Conservation (phyloP, 2,113 vertebrate genomes). For the Bubo scandiacus region DNA sequence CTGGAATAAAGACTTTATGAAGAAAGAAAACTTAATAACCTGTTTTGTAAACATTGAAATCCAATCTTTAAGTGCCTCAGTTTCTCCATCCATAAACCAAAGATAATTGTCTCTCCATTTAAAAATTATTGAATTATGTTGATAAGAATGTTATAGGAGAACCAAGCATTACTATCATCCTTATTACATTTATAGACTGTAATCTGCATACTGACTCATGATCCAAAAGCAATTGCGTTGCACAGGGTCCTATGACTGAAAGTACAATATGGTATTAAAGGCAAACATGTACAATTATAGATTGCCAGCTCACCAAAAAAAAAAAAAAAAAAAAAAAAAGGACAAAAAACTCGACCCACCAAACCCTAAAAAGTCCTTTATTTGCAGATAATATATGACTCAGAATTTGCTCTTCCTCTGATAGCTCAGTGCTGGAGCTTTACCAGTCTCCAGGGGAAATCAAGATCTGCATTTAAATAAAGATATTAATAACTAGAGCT, state of each 20-base stretch:
- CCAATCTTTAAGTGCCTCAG: not conserved
- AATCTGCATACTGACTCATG: conserved; percentile 2
- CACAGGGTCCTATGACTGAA: not conserved
- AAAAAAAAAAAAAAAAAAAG: too few relatives aligned
- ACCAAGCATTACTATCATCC: not conserved
- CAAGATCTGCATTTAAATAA: conserved; percentile 70
- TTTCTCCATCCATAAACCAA: not conserved
- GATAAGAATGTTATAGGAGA: not conserved
- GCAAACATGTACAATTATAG: not conserved
- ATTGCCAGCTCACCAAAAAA: not conserved
- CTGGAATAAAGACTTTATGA: not conserved
- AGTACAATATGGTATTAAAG: not conserved
- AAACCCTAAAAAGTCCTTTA: not conserved
- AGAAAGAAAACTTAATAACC: not conserved
- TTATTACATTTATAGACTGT: not conserved
- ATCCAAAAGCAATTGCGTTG: not conserved
- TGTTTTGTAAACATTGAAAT: not conserved
- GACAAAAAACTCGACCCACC: not conserved
- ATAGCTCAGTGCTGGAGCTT: conserved; percentile 1
- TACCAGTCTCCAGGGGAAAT: conserved; percentile 48
- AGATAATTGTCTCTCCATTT: not conserved
- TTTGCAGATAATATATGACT: conserved; percentile 29
- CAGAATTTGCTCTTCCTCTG: conserved; percentile 38
- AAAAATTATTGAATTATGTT: not conserved
- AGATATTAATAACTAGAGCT: conserved; percentile 66